These are phyloP conservation scores for Scaptomyza pallida DNA, from an alignment of 1,140 invertebrate species.

Conservation along the genomic window DNA sequence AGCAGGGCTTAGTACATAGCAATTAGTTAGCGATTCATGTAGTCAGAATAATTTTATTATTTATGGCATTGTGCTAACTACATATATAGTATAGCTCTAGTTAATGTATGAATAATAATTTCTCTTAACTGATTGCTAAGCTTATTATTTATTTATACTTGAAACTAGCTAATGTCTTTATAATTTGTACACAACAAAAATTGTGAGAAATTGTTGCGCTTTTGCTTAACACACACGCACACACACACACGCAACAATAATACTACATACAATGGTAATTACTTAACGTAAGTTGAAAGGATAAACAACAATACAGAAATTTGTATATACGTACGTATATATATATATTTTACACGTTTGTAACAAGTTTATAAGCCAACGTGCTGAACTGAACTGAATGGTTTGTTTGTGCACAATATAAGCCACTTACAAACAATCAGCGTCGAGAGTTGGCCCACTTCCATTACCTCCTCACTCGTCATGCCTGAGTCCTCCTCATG, in stretches of 20 bases:
- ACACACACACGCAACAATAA: neutral
- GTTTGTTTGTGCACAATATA: conserved; percentile 69
- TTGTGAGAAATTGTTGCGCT: conserved; percentile 37
- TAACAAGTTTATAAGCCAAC: conserved; percentile 75
- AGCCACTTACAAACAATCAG: conserved; percentile 81
- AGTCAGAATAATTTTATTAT: too few relatives aligned
- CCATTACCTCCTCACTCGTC: conserved; percentile 29
- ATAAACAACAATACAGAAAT: conserved; percentile 35
- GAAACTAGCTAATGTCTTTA: neutral
- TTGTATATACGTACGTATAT: too few relatives aligned
- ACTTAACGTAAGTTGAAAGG: conserved; percentile 38
- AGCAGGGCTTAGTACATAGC: too few relatives aligned
- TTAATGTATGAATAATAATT: too few relatives aligned
- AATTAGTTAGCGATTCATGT: too few relatives aligned
- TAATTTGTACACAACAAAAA: conserved; percentile 6
- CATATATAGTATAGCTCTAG: too few relatives aligned
- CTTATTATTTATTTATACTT: neutral
- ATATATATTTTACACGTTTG: conserved; percentile 64
- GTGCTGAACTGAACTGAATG: conserved; percentile 65
- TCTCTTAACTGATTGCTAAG: neutral
- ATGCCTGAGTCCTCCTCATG: neutral
- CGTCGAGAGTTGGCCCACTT: conserved; percentile 59
- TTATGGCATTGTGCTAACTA: too few relatives aligned
- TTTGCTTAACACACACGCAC: conserved; percentile 10
- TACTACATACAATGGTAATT: conserved; percentile 16